Conservation (phyloP, 2,797 vertebrate genomes). For the Chelidonichthys spinosus region DNA sequence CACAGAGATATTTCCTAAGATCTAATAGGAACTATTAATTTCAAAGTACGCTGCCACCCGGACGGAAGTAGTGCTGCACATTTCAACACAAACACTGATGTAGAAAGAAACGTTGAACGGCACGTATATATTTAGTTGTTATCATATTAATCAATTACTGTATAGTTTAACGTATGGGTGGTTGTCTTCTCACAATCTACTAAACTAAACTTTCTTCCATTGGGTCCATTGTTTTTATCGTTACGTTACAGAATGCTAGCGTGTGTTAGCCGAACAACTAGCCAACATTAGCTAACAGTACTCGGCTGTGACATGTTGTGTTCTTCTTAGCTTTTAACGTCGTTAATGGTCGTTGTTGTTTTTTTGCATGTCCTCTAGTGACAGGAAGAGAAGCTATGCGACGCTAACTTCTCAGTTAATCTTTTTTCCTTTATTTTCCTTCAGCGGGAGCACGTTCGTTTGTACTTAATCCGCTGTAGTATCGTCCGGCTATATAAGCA, state of each 20-base stretch:
- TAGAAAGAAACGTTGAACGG: constrained; percentile 36
- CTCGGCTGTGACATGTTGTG: background rate
- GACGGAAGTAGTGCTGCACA: constrained; percentile 24
- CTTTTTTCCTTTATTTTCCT: background rate
- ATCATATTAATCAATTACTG: background rate
- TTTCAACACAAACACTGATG: constrained; percentile 45
- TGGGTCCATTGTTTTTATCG: background rate
- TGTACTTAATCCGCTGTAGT: background rate
- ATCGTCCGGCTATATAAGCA: background rate
- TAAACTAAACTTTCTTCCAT: background rate
- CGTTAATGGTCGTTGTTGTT: background rate
- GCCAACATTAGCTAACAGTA: constrained; percentile 37
- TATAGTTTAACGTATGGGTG: rapidly evolving
- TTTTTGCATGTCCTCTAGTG: background rate
- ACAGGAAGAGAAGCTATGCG: background rate
- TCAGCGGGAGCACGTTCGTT: constrained; percentile 22
- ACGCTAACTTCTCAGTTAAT: no score
- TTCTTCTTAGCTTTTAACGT: background rate
- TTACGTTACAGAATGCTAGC: constrained; percentile 10
- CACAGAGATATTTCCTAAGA: no score
- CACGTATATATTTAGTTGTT: constrained; percentile 14
- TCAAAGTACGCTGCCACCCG: background rate
- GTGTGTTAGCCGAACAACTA: constrained; percentile 21
- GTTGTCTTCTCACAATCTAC: background rate
- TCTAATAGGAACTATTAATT: constrained; percentile 31